Evolutionary conservation across 2,797 vertebrate genomes (phyloP).

Genomic region (Catamblyrhynchus diadema): DNA sequence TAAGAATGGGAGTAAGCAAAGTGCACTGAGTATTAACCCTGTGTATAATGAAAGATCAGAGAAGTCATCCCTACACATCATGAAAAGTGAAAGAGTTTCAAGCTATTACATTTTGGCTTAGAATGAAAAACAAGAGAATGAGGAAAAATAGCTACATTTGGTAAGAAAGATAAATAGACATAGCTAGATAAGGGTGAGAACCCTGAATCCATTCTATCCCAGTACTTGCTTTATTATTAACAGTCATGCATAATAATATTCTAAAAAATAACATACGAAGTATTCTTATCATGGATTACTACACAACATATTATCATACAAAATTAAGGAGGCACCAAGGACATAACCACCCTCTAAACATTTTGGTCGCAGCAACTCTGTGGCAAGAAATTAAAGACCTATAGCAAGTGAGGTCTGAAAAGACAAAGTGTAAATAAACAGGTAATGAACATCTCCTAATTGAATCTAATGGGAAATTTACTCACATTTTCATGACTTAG

Average conservation of each 20-base stretch:
- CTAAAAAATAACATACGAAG: neutral
- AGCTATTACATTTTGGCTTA: neutral
- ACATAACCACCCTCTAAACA: neutral
- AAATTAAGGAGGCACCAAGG: neutral
- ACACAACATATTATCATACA: neutral
- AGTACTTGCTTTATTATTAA: neutral
- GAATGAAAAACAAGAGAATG: neutral
- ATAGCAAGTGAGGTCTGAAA: neutral
- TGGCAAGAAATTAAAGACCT: neutral
- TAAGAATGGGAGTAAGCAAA: neutral
- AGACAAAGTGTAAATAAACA: neutral
- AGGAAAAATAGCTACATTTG: neutral
- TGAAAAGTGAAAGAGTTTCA: neutral
- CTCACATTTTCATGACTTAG: constrained; percentile 71
- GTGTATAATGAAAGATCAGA: neutral
- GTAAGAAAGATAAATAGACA: neutral
- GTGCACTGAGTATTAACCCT: neutral
- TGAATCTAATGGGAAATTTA: neutral
- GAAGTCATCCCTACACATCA: neutral
- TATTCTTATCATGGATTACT: neutral
- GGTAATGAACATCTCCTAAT: neutral
- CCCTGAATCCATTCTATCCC: neutral
- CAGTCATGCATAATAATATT: neutral
- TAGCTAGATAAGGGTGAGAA: neutral
- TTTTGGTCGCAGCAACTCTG: neutral